Evolutionary conservation across 2,888 invertebrate genomes (phyloP).

Genomic region (Drosophila robusta): DNA sequence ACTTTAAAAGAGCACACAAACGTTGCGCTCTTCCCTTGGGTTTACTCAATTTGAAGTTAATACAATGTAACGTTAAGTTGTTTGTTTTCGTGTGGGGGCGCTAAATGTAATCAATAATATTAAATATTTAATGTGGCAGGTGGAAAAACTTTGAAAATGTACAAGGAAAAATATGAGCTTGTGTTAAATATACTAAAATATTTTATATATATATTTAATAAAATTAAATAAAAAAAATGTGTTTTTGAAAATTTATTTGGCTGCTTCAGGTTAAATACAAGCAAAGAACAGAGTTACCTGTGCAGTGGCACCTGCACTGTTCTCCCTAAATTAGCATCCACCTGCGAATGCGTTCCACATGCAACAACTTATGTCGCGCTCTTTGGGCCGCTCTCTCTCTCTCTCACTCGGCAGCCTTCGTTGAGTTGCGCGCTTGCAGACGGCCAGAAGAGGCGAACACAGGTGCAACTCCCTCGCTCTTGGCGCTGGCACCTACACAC

Average conservation of each 20-base stretch:
- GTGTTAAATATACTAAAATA: background rate
- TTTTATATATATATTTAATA: background rate
- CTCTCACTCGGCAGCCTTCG: slow-evolving; percentile 34
- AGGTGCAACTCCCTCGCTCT: slow-evolving; percentile 38
- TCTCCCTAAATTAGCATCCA: slow-evolving; percentile 30
- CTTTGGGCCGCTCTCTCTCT: slow-evolving; percentile 19
- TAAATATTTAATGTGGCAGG: slow-evolving; percentile 83
- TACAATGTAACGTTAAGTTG: slow-evolving; percentile 74
- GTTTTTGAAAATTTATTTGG: background rate
- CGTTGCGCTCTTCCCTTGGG: slow-evolving; percentile 11
- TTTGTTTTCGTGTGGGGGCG: slow-evolving; percentile 41
- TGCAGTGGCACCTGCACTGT: slow-evolving; percentile 37
- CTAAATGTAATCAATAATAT: slow-evolving; percentile 83
- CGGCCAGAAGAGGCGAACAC: slow-evolving; percentile 44
- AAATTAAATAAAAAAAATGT: background rate
- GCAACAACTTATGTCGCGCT: slow-evolving; percentile 48
- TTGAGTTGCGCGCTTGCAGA: slow-evolving; percentile 67
- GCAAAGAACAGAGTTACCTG: slow-evolving; percentile 33
- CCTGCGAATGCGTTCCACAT: slow-evolving; percentile 43
- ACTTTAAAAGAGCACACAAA: slow-evolving; percentile 27
- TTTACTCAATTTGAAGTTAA: slow-evolving; percentile 56
- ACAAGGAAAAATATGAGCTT: background rate
- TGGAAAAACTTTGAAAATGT: slow-evolving; percentile 31
- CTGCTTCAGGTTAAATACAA: slow-evolving; percentile 3
- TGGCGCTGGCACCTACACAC: slow-evolving; percentile 20